Evolutionary conservation across 2,113 vertebrate species (phyloP), one percentile per base, ranked within the genome.

Genomic region (Notarius lentiginosus): DNA sequence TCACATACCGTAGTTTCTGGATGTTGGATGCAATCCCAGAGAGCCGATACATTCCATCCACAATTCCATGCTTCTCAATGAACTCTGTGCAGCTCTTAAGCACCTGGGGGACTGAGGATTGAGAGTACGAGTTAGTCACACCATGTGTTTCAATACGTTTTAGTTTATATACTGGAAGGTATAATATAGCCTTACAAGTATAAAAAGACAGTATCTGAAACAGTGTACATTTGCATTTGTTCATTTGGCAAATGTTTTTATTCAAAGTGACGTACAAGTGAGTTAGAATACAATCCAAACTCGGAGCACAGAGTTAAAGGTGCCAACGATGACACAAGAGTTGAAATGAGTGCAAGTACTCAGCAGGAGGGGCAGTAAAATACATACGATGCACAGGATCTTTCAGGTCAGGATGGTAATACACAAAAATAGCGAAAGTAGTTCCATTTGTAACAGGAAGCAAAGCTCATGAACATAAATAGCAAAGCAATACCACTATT

Each of bases 41-140:
- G 7, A 99, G 97, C 1, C 98, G 97, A 87, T 99, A 99, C 65
- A 99, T 99, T 9, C 98, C 98, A 65, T 99, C 98, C 95, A 99
- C 97, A 56, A 99, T 97, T 82, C 98, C 98, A 34, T 99, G 97
- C 63, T 98, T 98, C 94, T 99, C 98, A 0, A 99, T 97, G 94
- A 99, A 99, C 47, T 99, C 98, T 0, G 98, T 99, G 93, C 98
- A 99, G 94, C 98, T 99, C 90, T 98, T 97, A 93, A 99, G 97
- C 86, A 99, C 98, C 95, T 99, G 98, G 84, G 98, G 98, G 83
- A 99, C 98, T 99, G 87, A 53, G 91, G 49, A 12, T 90, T 51
- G 58, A 86, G 73, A 77, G 7, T 79, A 24, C 2, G 1, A 22
- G 30, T 89, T 88, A 84, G 41, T 76, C 8, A 34, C 30, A 58